Base-by-base conservation (phyloP, 2,113 vertebrate genomes). In the Epinephelus lanceolatus region DNA sequence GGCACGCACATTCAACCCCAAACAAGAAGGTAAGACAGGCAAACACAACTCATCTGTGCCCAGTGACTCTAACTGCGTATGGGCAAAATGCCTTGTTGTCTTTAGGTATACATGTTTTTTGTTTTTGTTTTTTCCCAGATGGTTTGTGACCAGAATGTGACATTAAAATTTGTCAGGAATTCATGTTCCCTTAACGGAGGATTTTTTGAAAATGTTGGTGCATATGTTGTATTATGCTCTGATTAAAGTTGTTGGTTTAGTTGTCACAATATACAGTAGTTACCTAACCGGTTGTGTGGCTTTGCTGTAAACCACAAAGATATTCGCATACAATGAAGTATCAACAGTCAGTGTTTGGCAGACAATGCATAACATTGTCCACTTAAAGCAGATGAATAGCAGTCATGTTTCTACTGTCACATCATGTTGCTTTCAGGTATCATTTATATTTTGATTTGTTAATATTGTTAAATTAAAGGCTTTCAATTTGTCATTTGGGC, bases 1-100 rank as follows among this genome's bases (percentile, higher is more conserved):
- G 1, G 97, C 97, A 21, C 91, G 95, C 18, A 97, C 96, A 0
- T 97, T 97, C 90, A 95, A 92, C 53, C 91, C 91, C 71, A 96
- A 96, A 95, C 93, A 89, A 82, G 93, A 95, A 90, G 96, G 97
- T 97, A 59, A 91, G 70, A 62, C 60, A 30, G 3, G 19, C 56
- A 77, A 66, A 76, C 6, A 13, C 4, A 45, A 10, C n/a, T 11
- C 18, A 40, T 42, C 17, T 75, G 19, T 59, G 42, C 52, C 14
- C 19, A 21, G 10, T 55, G 53, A 10, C 3, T 55, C 7, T n/a
- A n/a, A 9, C 17, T 27, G 8, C 27, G 12, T 47, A 33, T 74
- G 5, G 30, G 1, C 0, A 55, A 53, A 51, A 62, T 56, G 13
- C 4, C 12, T 55, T n/a, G 23, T 30, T 57, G 2, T 65, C 11